Percentiles rank a stretch among this genome's conserved stretches.
Conservation (phyloP, 92 coral and sea anemone species). For the Metridium senile region DNA sequence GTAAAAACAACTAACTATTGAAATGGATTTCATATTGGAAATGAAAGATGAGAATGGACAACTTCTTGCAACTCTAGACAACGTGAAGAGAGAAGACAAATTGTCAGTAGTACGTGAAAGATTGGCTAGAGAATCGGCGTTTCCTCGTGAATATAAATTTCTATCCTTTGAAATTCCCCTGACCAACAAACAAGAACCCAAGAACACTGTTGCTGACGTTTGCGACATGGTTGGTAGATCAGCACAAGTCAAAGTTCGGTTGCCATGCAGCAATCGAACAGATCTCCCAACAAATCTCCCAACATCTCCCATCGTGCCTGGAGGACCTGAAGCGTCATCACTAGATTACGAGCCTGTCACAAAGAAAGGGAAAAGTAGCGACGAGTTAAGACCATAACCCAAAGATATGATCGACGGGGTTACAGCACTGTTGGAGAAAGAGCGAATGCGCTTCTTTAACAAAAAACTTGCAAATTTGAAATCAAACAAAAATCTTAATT, state of each 20-base stretch:
- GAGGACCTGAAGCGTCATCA: too few relatives aligned
- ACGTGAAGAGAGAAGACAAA: not conserved
- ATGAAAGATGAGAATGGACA: not conserved
- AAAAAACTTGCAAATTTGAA: slow-evolving; percentile 12
- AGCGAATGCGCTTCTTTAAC: slow-evolving; percentile 27
- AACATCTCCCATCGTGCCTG: too few relatives aligned
- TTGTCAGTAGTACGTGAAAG: not conserved
- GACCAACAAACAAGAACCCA: not conserved
- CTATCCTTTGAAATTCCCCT: not conserved
- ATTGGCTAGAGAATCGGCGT: not conserved
- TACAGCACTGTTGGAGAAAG: slow-evolving; percentile 19
- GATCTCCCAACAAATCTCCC: too few relatives aligned
- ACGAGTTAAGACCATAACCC: not conserved
- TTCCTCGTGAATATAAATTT: too few relatives aligned
- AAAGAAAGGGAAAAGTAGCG: not conserved
- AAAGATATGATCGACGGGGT: slow-evolving; percentile 16
- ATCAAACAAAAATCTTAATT: slow-evolving; percentile 3
- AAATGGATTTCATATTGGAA: not conserved
- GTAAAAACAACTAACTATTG: too few relatives aligned
- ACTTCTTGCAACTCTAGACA: not conserved
- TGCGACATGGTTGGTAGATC: not conserved
- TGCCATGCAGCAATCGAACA: too few relatives aligned
- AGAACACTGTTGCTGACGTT: not conserved
- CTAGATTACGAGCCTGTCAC: not conserved
- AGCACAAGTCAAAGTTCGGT: not conserved